A percentile compares a stretch with the other conserved stretches of the same genome.
phyloP scores from a whole-genome alignment of 2,113 vertebrate genomes.

The Anoura caudifer region DNA sequence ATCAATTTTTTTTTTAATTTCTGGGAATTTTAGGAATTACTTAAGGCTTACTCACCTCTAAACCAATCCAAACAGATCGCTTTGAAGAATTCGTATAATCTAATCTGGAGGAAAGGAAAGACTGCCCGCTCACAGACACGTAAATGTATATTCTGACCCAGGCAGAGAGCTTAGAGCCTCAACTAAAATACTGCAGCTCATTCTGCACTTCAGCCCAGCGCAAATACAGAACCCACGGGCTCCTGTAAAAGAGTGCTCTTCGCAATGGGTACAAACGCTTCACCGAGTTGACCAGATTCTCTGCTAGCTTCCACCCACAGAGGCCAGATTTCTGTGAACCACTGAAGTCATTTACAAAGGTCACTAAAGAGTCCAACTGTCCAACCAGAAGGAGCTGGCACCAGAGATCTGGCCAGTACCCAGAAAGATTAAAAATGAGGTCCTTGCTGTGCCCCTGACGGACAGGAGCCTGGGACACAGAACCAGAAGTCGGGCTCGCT shows the following conservation, averaged over 20 bases:
- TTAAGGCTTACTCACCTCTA: not conserved
- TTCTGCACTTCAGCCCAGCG: not conserved
- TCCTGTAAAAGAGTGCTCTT: not conserved
- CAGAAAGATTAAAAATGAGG: no score
- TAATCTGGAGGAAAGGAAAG: not conserved
- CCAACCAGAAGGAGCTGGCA: no score
- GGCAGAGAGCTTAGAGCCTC: not conserved
- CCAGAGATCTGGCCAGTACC: no score
- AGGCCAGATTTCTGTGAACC: no score
- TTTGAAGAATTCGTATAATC: not conserved
- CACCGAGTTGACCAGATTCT: not conserved
- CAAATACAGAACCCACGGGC: not conserved
- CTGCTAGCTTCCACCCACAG: no score
- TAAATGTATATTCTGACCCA: not conserved
- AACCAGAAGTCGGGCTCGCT: no score
- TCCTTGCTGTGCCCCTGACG: no score
- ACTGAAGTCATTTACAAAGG: no score
- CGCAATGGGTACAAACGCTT: not conserved
- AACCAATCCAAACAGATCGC: not conserved
- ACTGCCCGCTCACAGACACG: not conserved
- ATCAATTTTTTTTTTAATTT: not conserved
- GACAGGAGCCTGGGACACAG: no score
- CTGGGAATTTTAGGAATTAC: not conserved
- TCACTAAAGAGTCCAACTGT: no score
- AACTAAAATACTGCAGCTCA: not conserved